Evolutionary conservation across 2,113 vertebrate genomes (phyloP).

Genomic region (Cryptomyrus ogoouensis): DNA sequence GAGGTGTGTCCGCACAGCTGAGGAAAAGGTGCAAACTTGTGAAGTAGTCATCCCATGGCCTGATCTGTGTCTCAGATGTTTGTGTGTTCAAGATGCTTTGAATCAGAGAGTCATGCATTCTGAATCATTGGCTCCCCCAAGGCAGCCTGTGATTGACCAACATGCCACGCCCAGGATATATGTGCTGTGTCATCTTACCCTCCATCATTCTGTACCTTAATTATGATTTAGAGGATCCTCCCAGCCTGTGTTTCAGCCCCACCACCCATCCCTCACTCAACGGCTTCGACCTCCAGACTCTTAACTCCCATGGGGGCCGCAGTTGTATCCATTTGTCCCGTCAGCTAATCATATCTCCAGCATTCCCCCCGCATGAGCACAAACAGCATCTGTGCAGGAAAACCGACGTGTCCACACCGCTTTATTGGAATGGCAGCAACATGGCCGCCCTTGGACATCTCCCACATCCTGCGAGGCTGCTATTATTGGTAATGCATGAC

Average conservation of each 20-base stretch:
- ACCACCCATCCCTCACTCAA: neutral
- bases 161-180: neutral
- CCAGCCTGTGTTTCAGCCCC: neutral
- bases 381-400: slow-evolving; percentile 9
- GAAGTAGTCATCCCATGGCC: neutral
- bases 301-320: neutral
- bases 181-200: neutral
- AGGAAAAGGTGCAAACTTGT: neutral
- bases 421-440: neutral
- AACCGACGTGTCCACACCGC: neutral
- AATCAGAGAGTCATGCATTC: neutral
- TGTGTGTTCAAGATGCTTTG: neutral
- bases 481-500: neutral
- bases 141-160: neutral
- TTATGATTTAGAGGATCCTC: neutral
- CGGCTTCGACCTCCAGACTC: neutral
- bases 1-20: neutral
- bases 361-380: slow-evolving; percentile 17
- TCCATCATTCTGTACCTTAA: neutral
- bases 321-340: slow-evolving; percentile 33
- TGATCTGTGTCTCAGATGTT: neutral
- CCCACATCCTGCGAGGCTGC: neutral
- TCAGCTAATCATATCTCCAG: slow-evolving; percentile 36
- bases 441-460: neutral
- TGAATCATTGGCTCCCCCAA: neutral